Conservation (phyloP, 2,113 vertebrate genomes). For the Pteropus alecto region DNA sequence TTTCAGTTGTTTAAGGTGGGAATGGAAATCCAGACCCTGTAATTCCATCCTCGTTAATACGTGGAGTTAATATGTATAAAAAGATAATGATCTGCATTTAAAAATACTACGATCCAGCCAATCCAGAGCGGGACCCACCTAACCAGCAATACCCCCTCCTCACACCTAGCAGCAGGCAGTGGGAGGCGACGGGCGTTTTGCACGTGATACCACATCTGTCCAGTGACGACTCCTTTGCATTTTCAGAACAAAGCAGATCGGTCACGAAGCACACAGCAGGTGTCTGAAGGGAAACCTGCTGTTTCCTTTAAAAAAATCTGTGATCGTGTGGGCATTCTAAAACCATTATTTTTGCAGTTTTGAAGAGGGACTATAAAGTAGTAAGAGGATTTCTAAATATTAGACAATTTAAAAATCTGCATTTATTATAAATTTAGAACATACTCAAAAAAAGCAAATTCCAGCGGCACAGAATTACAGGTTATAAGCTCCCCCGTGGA, state of each 20-base stretch:
- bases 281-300: not conserved
- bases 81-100: not conserved
- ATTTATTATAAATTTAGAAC: not conserved
- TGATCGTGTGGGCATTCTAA: not conserved
- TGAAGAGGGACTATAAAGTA: not conserved
- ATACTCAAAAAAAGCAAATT: not conserved
- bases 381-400: not conserved
- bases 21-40: not conserved
- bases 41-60: not conserved
- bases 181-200: accelerated
- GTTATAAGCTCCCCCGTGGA: not conserved
- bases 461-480: not conserved
- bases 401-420: not conserved
- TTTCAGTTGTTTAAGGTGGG: not conserved
- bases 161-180: not conserved
- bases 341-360: not conserved
- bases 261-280: not conserved
- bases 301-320: not conserved
- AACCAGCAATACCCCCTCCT: not conserved
- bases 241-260: not conserved
- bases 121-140: not conserved
- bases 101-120: not conserved
- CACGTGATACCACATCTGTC: not conserved
- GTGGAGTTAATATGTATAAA: not conserved
- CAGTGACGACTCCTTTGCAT: not conserved